These are phyloP conservation scores for Anguilla obscura DNA, from an alignment of 2,797 vertebrate genomes.

Conservation along the genomic window DNA sequence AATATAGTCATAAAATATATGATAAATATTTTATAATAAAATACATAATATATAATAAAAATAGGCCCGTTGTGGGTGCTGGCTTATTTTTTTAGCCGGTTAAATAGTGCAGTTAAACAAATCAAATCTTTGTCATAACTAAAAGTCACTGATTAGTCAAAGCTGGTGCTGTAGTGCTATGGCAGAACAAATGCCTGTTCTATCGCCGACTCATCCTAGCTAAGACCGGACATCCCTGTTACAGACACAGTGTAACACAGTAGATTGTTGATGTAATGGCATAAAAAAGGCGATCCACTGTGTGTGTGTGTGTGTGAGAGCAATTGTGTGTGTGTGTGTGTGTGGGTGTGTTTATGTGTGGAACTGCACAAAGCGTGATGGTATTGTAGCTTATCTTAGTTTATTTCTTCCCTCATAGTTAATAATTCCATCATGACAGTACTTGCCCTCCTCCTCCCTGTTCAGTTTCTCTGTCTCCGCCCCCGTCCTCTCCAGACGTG, in stretches of 20 bases:
- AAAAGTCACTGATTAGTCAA: not conserved
- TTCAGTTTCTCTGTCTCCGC: not conserved
- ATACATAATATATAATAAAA: constrained; percentile 42
- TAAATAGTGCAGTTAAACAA: not conserved
- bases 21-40: not conserved
- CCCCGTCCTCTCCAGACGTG: constrained; percentile 49
- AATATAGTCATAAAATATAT: constrained; percentile 42
- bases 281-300: not conserved
- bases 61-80: not conserved
- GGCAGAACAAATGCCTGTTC: not conserved
- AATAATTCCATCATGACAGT: not conserved
- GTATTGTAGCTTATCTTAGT: not conserved
- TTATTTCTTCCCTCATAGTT: not conserved
- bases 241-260: not conserved
- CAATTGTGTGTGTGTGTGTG: not conserved
- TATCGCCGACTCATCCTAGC: not conserved
- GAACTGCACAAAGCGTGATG: not conserved
- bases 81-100: not conserved
- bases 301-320: not conserved
- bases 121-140: not conserved
- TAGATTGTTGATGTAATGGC: not conserved
- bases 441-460: too few species aligned
- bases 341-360: not conserved
- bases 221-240: not conserved
- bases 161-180: not conserved